phyloP scores from a whole-genome alignment of 2,113 vertebrate genomes.

The Vombatus ursinus region DNA sequence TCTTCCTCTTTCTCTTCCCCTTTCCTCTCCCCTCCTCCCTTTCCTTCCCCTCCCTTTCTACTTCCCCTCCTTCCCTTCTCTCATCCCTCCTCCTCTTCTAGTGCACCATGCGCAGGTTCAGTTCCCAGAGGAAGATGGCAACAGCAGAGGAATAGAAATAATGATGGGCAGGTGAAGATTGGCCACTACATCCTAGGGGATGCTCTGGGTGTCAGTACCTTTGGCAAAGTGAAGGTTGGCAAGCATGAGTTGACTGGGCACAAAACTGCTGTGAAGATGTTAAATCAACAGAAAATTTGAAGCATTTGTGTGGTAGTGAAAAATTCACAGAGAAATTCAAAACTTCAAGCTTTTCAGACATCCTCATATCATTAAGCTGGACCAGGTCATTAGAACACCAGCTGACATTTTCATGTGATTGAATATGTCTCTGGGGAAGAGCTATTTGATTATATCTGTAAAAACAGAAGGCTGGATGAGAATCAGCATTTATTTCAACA shows the following conservation, averaged over 20 bases:
- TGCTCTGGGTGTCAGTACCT: conserved; percentile 96
- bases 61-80: neutral
- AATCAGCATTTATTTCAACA: conserved; percentile 97
- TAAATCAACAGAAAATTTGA: conserved; percentile 98
- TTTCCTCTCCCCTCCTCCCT: no score
- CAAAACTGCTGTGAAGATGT: conserved; percentile 98
- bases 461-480: conserved; percentile 94
- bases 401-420: conserved; percentile 99
- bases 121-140: conserved; percentile 94
- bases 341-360: conserved; percentile 99
- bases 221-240: conserved; percentile 97
- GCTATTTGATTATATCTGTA: conserved; percentile 99
- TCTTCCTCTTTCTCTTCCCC: no score
- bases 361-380: conserved; percentile 99
- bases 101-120: conserved; percentile 84
- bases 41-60: no score
- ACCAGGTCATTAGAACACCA: conserved; percentile 99
- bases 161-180: conserved; percentile 96
- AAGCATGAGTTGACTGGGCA: conserved; percentile 98
- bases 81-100: conserved; percentile 7
- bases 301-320: conserved; percentile 98
- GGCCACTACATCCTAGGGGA: conserved; percentile 97
- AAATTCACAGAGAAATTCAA: conserved; percentile 98
- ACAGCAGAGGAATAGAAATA: conserved; percentile 95
- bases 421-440: conserved; percentile 99